A percentile compares a stretch with the other conserved stretches of the same genome.
These are phyloP conservation scores for Thecocarcelia acutangulata DNA, from an alignment of 2,888 invertebrate species.

Conservation along the genomic window DNA sequence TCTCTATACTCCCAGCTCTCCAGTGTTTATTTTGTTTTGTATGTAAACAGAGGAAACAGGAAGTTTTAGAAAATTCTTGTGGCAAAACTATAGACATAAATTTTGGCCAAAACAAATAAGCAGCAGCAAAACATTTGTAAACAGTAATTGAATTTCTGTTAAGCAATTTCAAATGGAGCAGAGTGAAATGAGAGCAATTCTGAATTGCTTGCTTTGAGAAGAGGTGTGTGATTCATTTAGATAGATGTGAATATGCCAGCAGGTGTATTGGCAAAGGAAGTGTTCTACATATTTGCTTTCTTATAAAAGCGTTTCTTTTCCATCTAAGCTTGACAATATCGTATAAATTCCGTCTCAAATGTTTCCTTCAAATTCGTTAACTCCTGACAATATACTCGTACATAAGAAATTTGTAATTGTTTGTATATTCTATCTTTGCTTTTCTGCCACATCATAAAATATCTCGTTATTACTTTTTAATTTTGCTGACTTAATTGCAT, in stretches of 20 bases:
- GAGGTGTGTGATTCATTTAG: too few species aligned
- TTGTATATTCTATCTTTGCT: too few species aligned
- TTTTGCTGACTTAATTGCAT: conserved; percentile 36
- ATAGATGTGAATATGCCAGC: too few species aligned
- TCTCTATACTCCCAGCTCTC: not conserved
- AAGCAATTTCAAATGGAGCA: not conserved
- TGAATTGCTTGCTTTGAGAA: too few species aligned
- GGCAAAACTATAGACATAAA: conserved; percentile 6
- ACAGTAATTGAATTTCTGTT: conserved; percentile 43
- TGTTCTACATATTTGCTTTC: too few species aligned
- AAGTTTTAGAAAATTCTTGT: conserved; percentile 38
- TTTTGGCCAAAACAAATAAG: conserved; percentile 13
- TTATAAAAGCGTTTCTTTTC: too few species aligned
- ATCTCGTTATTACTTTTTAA: not conserved
- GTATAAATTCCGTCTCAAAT: too few species aligned
- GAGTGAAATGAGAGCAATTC: not conserved
- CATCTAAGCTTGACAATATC: too few species aligned
- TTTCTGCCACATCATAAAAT: not conserved
- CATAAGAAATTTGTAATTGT: too few species aligned
- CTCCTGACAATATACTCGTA: too few species aligned
- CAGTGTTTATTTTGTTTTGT: not conserved
- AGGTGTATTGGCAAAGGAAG: too few species aligned
- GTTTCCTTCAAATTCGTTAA: too few species aligned
- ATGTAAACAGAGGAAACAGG: conserved; percentile 34
- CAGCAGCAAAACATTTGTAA: conserved; percentile 15